Base-by-base conservation (phyloP, 2,888 invertebrate species). In the Xestoiulus laeticollis region DNA sequence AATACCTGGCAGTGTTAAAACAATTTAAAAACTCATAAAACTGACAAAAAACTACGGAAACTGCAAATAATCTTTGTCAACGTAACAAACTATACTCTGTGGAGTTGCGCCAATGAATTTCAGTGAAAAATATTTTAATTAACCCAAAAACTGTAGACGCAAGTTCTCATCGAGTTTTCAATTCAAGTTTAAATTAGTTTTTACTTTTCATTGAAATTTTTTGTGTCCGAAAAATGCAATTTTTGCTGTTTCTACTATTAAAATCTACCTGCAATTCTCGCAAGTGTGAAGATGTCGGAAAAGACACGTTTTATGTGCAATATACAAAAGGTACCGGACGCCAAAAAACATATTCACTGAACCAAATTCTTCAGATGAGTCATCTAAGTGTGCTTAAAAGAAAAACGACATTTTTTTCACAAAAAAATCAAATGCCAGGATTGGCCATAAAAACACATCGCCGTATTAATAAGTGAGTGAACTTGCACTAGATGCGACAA, bases 361-460 rank as follows among this genome's bases (percentile, higher is more conserved):
- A 68, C 68, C 68, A 68, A 68, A 68, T 68, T 68, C 68, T 68
- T 68, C 68, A 68, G 68, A 68, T 68, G 68, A 68, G 68, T 68
- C 68, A 68, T 68, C 68, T 68, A 68, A 68, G 26, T 68, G 68
- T 26, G 26, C 26, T 68, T 68, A 68, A 68, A 68, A 68, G 68
- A 68, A 68, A 68, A 68, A 68, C 68, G 26, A 68, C 68, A 26
- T 68, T 68, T 68, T 26, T 59, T n/a, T 16, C 0, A 26, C 0
- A n/a, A 68, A 68, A 68, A 68, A 68, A 26, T 26, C 68, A 68
- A 68, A 68, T 26, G 6, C 59, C n/a, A 6, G 19, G 19, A 6
- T 48, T 14, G 48, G 53, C n/a, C 53, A 59, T 59, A 59, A 59
- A 59, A 59, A 59, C 53, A 68, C 68, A 68, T 68, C 68, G 68